These are phyloP conservation scores for Hippocampus guttulatus DNA, from an alignment of 2,113 vertebrate species.

Conservation along the genomic window DNA sequence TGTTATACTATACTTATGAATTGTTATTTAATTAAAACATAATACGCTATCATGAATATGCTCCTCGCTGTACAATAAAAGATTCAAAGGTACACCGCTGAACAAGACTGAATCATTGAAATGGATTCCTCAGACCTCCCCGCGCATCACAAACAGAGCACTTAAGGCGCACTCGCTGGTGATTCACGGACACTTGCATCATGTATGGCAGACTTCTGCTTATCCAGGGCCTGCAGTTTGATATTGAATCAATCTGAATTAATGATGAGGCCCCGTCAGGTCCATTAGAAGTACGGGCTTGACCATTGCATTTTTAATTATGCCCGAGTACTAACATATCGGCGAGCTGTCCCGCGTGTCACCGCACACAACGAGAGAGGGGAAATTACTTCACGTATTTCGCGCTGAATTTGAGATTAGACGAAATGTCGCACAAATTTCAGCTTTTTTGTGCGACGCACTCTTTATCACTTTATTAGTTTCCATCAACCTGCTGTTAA, in stretches of 20 bases:
- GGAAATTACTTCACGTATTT: conserved; percentile 37
- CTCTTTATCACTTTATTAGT: conserved; percentile 50
- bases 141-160: conserved; percentile 19
- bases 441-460: conserved; percentile 45
- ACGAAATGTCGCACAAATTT: conserved; percentile 42
- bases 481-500: conserved; percentile 58
- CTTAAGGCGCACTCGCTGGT: conserved; percentile 6
- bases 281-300: conserved; percentile 54
- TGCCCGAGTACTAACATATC: conserved; percentile 50
- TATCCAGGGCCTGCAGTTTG: conserved; percentile 43
- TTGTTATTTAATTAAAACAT: neutral
- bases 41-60: neutral
- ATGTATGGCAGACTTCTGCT: conserved; percentile 25
- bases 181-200: conserved; percentile 35
- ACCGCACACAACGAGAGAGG: conserved; percentile 39
- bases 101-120: neutral
- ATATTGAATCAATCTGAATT: conserved; percentile 54
- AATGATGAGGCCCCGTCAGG: conserved; percentile 48
- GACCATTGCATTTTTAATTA: conserved; percentile 62
- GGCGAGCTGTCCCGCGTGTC: conserved; percentile 49
- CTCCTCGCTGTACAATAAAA: neutral
- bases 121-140: conserved; percentile 11
- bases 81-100: neutral
- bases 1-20: neutral
- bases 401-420: conserved; percentile 36